A percentile compares a stretch with the other conserved stretches of the same genome.
These are phyloP conservation scores for Turritopsis rubra DNA, from an alignment of 30 jellyfish, hydroid and myxozoan genomes.

Conservation along the genomic window DNA sequence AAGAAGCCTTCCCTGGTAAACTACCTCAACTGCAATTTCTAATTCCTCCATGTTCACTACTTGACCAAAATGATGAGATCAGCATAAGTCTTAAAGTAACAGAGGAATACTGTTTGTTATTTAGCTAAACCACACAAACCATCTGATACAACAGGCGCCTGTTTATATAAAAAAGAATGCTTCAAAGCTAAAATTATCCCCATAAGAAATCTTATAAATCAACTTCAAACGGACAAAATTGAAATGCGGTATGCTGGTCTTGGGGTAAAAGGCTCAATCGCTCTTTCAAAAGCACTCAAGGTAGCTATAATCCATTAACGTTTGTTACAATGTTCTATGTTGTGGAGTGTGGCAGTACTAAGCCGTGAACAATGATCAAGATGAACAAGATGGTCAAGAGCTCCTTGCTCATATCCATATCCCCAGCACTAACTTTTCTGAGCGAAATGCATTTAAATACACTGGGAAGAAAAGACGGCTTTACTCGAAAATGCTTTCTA, in stretches of 20 bases:
- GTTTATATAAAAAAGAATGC: background rate
- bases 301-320: background rate
- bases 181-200: background rate
- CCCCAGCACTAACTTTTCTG: no score
- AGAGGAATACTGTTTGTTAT: conserved; percentile 1
- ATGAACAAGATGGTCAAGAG: no score
- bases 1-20: conserved; percentile 36
- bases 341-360: background rate
- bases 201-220: background rate
- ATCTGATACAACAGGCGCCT: background rate
- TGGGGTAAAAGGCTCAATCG: conserved; percentile 6
- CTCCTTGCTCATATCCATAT: no score
- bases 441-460: no score
- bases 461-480: no score
- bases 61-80: no score
- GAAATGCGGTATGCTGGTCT: background rate
- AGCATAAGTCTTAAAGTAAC: no score
- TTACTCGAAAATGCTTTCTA: no score
- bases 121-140: background rate
- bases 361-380: no score
- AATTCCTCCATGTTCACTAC: no score
- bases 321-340: background rate
- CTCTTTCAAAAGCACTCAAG: background rate
- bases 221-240: background rate
- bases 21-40: no score